phyloP scores from a whole-genome alignment of 2,113 vertebrate species.

The Nycticorax nycticorax region DNA sequence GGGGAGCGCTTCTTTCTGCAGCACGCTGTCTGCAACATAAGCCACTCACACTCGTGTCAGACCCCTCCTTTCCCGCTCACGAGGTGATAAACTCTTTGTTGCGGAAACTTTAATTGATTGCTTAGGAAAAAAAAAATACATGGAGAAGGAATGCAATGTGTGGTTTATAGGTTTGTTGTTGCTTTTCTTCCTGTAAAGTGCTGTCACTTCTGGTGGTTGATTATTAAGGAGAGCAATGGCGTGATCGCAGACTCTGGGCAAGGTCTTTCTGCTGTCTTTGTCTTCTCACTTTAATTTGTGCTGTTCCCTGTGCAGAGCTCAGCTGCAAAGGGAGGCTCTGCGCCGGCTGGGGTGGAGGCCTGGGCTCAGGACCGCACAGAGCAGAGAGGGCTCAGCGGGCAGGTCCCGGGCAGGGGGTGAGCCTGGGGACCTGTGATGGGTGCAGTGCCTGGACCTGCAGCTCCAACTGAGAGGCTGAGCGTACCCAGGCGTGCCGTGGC shows the following conservation, averaged over 20 bases:
- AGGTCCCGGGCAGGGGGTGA: neutral
- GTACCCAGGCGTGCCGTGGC: accelerated
- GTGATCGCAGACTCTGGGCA: neutral
- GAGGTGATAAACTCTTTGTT: neutral
- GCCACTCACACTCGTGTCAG: neutral
- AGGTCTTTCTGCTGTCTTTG: neutral
- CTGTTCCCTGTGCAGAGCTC: neutral
- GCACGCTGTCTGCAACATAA: neutral
- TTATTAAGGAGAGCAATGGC: neutral
- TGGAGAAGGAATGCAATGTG: neutral
- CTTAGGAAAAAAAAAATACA: neutral
- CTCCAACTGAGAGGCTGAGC: neutral
- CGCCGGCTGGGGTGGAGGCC: neutral
- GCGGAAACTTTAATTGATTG: constrained; percentile 23
- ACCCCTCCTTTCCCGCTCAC: neutral
- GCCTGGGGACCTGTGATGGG: too few relatives aligned
- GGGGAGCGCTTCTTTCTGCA: neutral
- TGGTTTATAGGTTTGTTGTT: neutral
- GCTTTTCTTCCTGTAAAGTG: neutral
- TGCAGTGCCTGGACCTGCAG: accelerated
- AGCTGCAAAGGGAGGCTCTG: neutral
- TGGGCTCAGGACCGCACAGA: neutral
- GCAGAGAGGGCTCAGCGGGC: neutral
- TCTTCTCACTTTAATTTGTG: neutral
- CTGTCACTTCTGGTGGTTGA: neutral